Percentiles rank a stretch among this genome's conserved stretches.
Conservation (phyloP, 92 coral and sea anemone genomes). For the Bergia sp. region DNA sequence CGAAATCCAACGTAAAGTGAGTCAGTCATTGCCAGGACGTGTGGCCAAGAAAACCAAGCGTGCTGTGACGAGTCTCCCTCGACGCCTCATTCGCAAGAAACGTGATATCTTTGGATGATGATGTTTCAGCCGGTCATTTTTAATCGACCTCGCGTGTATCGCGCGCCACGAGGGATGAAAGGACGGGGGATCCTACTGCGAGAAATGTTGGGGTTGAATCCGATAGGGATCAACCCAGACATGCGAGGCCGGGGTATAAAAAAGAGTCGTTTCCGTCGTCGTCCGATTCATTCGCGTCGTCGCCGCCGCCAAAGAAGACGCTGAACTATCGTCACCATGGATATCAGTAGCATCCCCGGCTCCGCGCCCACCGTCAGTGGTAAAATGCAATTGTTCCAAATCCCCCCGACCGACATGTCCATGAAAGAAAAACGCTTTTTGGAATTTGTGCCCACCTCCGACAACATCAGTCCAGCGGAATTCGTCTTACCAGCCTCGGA, state of each 20-base stretch:
- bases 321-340: slow-evolving; percentile 26
- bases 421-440: neutral
- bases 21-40: neutral
- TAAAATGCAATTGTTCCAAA: neutral
- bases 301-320: slow-evolving; percentile 11
- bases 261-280: neutral
- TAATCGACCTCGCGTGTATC: slow-evolving; percentile 11
- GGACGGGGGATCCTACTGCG: neutral
- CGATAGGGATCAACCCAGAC: neutral
- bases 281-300: neutral
- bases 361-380: neutral
- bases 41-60: neutral
- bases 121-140: neutral
- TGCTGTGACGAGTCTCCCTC: slow-evolving; percentile 1
- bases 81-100: neutral
- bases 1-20: neutral
- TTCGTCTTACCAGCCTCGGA: slow-evolving; percentile 33
- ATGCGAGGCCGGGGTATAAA: neutral
- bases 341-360: neutral
- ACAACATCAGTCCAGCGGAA: slow-evolving; percentile 35
- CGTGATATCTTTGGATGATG: slow-evolving; percentile 4
- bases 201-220: neutral
- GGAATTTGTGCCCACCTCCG: neutral
- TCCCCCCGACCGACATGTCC: neutral
- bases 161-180: slow-evolving; percentile 9